Percentiles rank a stretch among this genome's conserved stretches.
These are phyloP conservation scores for Todiramphus chloris DNA, from an alignment of 2,113 vertebrate species.

Conservation along the genomic window DNA sequence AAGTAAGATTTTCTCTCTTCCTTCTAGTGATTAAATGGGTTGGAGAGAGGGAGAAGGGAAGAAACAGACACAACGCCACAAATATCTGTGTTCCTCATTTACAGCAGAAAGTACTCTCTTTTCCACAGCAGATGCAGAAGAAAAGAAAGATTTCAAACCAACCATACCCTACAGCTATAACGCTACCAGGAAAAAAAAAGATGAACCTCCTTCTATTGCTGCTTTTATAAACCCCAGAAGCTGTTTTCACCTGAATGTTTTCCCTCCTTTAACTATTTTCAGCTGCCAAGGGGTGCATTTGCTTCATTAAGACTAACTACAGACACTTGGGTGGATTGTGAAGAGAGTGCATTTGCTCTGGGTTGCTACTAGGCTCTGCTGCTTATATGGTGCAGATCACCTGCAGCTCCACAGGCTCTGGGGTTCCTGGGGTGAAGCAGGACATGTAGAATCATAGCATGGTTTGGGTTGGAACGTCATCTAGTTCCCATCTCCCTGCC, in stretches of 20 bases:
- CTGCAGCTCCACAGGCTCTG: background rate
- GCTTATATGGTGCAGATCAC: background rate
- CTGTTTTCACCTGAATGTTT: background rate
- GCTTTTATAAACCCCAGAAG: background rate
- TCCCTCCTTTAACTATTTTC: background rate
- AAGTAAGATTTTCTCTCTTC: background rate
- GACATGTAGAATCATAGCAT: background rate
- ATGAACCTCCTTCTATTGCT: rapidly evolving
- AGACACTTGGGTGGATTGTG: rapidly evolving
- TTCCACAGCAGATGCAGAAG: rapidly evolving
- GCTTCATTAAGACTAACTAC: background rate
- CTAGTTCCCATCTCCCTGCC: background rate
- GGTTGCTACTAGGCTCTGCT: background rate
- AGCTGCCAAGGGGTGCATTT: background rate
- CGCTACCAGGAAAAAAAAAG: rapidly evolving
- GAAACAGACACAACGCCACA: background rate
- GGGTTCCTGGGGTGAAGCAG: background rate
- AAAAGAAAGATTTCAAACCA: background rate
- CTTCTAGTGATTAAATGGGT: rapidly evolving
- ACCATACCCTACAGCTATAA: rapidly evolving
- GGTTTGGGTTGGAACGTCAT: background rate
- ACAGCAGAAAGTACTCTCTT: rapidly evolving
- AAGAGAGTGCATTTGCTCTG: background rate
- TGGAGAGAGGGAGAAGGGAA: rapidly evolving
- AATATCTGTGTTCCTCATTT: background rate